Conservation (phyloP, 2,797 vertebrate species). For the Periparus ater region DNA sequence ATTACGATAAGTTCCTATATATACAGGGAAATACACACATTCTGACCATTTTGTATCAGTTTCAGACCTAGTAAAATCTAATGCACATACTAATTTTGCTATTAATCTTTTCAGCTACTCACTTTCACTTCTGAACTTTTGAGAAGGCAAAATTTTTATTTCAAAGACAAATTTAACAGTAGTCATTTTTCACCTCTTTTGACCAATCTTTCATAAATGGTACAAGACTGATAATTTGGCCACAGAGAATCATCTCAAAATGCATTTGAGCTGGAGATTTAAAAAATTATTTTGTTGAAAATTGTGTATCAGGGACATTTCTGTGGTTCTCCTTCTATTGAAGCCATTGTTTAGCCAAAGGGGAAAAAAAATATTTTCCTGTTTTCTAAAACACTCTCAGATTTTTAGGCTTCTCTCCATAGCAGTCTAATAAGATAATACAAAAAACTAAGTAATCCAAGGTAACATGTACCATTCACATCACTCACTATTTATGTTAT, state of each 20-base stretch:
- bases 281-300: not conserved
- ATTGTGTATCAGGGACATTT: not conserved
- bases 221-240: not conserved
- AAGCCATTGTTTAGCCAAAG: not conserved
- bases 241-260: not conserved
- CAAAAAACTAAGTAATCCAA: not conserved
- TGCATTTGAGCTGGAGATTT: not conserved
- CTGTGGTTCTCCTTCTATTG: not conserved
- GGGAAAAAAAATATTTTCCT: not conserved
- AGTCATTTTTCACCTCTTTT: not conserved
- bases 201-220: not conserved
- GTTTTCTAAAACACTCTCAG: not conserved
- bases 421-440: not conserved
- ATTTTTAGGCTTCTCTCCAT: not conserved
- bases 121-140: not conserved
- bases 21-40: not conserved
- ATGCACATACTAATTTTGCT: not conserved
- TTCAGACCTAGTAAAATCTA: not conserved
- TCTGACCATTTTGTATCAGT: not conserved
- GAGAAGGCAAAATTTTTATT: not conserved
- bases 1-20: rapidly evolving
- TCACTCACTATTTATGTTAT: not conserved
- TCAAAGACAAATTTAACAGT: not conserved
- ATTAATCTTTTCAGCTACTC: not conserved
- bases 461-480: not conserved